These are phyloP conservation scores for Gnatocerus cornutus DNA, from an alignment of 2,888 invertebrate species.

Conservation along the genomic window DNA sequence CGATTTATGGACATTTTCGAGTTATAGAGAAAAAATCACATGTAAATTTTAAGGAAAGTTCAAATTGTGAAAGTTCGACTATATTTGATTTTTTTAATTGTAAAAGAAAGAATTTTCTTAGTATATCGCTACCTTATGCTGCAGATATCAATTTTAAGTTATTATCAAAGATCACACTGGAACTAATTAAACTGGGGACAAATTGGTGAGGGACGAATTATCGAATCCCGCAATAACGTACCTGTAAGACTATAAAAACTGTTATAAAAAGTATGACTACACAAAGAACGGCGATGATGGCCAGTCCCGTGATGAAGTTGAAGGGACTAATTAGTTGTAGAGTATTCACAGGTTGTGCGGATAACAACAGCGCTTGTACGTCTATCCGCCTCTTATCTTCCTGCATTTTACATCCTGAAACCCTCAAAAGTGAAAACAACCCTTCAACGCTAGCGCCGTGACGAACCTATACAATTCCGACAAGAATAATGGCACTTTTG, in stretches of 20 bases:
- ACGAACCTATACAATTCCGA: slow-evolving; percentile 85
- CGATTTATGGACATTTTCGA: too few species aligned
- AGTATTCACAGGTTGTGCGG: slow-evolving; percentile 69
- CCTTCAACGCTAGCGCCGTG: not conserved
- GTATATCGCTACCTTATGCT: too few species aligned
- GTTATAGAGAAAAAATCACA: too few species aligned
- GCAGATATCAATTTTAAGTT: too few species aligned
- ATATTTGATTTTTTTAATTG: too few species aligned
- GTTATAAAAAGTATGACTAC: slow-evolving; percentile 81
- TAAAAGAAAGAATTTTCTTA: too few species aligned
- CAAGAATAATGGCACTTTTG: slow-evolving; percentile 93
- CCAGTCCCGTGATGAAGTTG: slow-evolving; percentile 79
- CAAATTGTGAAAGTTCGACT: too few species aligned
- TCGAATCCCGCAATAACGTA: too few species aligned
- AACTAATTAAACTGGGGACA: too few species aligned
- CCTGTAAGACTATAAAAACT: slow-evolving; percentile 83
- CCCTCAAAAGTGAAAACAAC: not conserved
- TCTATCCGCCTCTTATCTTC: slow-evolving; percentile 70
- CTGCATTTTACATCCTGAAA: slow-evolving; percentile 69
- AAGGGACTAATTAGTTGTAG: slow-evolving; percentile 72
- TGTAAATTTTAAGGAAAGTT: too few species aligned
- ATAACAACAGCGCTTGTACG: slow-evolving; percentile 68
- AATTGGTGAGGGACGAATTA: too few species aligned
- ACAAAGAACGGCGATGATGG: slow-evolving; percentile 79
- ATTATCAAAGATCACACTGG: too few species aligned